Evolutionary conservation across 2,113 vertebrate genomes (phyloP), one percentile per base, ranked within the genome.

Genomic region (Pachyramphus minor): DNA sequence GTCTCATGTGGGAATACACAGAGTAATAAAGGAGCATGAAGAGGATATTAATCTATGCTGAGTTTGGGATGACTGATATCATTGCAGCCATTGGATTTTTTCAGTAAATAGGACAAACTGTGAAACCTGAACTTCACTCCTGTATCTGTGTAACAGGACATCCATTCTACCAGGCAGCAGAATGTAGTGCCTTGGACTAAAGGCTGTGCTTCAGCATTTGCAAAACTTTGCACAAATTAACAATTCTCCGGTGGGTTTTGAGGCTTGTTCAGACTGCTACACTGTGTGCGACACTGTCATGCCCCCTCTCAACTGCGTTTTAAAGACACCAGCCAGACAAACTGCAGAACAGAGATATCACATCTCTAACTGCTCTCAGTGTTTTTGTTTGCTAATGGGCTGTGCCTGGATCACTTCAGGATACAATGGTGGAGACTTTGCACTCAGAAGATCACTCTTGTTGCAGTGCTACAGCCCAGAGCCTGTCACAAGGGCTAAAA

Each of bases 351-450:
- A 15, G 33, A 25, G 22, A 33, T 41, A 11, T 37, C 4, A 8
- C 1, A 2, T 18, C 37, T 75, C 31, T 47, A 44, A 5, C 1
- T n/a, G 28, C 21, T 0, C 45, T 37, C 41, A 25, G 0, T 1
- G 0, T n/a, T 56, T 50, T 14, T 2, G 1, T 50, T 52, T 42
- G 25, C 23, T 16, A 18, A 22, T 33, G 1, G 1, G 2, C 47
- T 73, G 41, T 19, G 22, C 14, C 68, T 24, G 55, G 30, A 11
- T 50, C 2, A 0, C 37, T 45, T 39, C 52, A 56, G 33, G 39
- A 3, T 4, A 14, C 10, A 12, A 30, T 2, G 52, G 16, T 45
- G 18, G 47, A 75, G 25, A 50, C 23, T 16, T 42, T 23, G 12
- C 17, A 2, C 47, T 56, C 50, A 35, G 35, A 21, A 62, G 49